These are phyloP conservation scores for Anser cygnoides DNA, from an alignment of 2,113 vertebrate species.

Conservation along the genomic window DNA sequence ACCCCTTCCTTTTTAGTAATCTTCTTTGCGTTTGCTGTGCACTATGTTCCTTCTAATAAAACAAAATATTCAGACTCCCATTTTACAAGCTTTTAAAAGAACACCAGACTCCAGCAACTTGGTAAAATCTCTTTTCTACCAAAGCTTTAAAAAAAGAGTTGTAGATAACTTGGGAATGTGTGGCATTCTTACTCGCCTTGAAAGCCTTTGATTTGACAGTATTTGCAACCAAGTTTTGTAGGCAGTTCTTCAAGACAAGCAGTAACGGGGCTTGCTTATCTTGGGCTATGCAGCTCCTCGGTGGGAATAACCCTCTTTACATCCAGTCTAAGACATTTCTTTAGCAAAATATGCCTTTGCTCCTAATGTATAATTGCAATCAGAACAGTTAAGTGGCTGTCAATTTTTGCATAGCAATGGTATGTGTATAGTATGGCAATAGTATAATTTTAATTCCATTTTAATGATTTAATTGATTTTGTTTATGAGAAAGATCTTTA, in stretches of 20 bases:
- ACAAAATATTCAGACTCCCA: slow-evolving; percentile 69
- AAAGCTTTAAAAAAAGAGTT: slow-evolving; percentile 24
- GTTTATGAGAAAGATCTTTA: neutral
- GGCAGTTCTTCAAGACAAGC: neutral
- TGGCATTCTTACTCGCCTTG: slow-evolving; percentile 34
- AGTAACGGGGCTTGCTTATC: slow-evolving; percentile 41
- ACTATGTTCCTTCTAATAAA: slow-evolving; percentile 58
- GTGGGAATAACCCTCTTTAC: neutral
- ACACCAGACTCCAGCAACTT: slow-evolving; percentile 39
- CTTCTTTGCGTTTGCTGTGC: slow-evolving; percentile 42
- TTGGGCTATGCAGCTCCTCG: neutral
- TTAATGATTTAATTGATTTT: neutral
- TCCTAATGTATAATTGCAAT: neutral
- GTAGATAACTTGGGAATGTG: slow-evolving; percentile 58
- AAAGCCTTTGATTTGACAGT: slow-evolving; percentile 58
- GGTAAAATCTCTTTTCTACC: slow-evolving; percentile 33
- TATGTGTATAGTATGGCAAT: neutral
- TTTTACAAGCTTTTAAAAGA: slow-evolving; percentile 68
- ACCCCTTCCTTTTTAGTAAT: slow-evolving; percentile 49
- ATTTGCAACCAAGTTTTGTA: slow-evolving; percentile 20
- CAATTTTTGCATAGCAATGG: neutral
- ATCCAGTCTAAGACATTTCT: neutral
- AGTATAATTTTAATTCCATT: neutral
- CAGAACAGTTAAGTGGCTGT: neutral
- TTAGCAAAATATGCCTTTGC: neutral